These are phyloP conservation scores for Hucho hucho DNA, from an alignment of 2,113 vertebrate genomes.

Conservation along the genomic window DNA sequence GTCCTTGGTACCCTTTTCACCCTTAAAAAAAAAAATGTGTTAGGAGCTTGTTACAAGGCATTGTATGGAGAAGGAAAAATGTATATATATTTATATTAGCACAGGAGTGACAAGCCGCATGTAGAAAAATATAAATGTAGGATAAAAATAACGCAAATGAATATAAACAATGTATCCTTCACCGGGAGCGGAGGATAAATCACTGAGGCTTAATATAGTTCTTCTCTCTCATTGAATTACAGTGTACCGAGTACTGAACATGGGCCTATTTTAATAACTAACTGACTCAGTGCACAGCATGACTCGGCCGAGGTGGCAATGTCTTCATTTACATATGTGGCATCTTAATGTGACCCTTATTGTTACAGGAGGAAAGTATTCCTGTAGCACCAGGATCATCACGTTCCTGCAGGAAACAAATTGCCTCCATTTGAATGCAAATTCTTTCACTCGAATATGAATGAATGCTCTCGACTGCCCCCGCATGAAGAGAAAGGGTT, in stretches of 20 bases:
- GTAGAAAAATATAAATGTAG: slow-evolving; percentile 63
- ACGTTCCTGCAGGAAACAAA: no score
- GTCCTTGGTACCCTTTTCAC: slow-evolving; percentile 66
- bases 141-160: slow-evolving; percentile 81
- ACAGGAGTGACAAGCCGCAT: slow-evolving; percentile 61
- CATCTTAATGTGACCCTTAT: no score
- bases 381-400: no score
- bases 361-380: no score
- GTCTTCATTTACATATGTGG: not conserved
- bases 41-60: slow-evolving; percentile 68
- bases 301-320: not conserved
- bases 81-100: slow-evolving; percentile 59
- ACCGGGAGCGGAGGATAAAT: slow-evolving; percentile 80
- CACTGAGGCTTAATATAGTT: slow-evolving; percentile 69
- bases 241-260: not conserved
- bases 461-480: no score
- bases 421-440: no score
- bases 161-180: slow-evolving; percentile 87
- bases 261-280: not conserved
- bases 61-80: slow-evolving; percentile 55
- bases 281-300: not conserved
- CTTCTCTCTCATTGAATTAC: not conserved
- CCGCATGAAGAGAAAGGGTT: no score
- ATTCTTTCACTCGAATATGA: no score
- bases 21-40: slow-evolving; percentile 61